phyloP scores from a whole-genome alignment of 1,140 invertebrate genomes.

The Euwallacea similis region DNA sequence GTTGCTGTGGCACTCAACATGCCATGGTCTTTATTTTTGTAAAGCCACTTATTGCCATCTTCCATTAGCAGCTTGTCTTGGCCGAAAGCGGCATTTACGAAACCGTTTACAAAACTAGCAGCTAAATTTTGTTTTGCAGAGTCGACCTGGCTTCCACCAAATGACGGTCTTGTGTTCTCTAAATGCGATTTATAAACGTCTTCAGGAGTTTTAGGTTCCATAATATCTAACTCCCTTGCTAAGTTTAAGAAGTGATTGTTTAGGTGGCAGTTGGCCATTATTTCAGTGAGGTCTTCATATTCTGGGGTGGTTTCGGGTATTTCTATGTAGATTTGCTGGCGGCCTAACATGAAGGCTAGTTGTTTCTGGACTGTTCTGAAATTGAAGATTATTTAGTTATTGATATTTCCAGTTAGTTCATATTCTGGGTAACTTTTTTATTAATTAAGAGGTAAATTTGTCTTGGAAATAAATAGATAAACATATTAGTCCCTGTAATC shows the following conservation, averaged over 20 bases:
- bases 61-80: conserved; percentile 96
- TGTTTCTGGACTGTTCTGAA: conserved; percentile 87
- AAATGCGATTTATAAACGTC: conserved; percentile 99
- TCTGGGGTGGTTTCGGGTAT: conserved; percentile 68
- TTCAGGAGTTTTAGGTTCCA: conserved; percentile 99
- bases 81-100: conserved; percentile 98
- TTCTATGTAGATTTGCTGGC: conserved; percentile 92
- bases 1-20: conserved; percentile 98
- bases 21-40: conserved; percentile 99
- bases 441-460: neutral
- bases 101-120: conserved; percentile 98
- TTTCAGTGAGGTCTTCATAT: conserved; percentile 91
- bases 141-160: conserved; percentile 85
- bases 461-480: too few species aligned
- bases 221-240: conserved; percentile 97
- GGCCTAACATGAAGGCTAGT: conserved; percentile 94
- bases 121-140: conserved; percentile 96
- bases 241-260: conserved; percentile 96
- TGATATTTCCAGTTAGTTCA: too few species aligned
- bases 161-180: conserved; percentile 85
- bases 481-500: too few species aligned
- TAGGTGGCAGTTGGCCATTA: conserved; percentile 95
- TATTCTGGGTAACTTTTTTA: neutral
- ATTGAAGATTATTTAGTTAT: neutral
- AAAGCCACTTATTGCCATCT: conserved; percentile 98